Evolutionary conservation across 2,113 vertebrate species (phyloP).

Genomic region (Vidua chalybeata): DNA sequence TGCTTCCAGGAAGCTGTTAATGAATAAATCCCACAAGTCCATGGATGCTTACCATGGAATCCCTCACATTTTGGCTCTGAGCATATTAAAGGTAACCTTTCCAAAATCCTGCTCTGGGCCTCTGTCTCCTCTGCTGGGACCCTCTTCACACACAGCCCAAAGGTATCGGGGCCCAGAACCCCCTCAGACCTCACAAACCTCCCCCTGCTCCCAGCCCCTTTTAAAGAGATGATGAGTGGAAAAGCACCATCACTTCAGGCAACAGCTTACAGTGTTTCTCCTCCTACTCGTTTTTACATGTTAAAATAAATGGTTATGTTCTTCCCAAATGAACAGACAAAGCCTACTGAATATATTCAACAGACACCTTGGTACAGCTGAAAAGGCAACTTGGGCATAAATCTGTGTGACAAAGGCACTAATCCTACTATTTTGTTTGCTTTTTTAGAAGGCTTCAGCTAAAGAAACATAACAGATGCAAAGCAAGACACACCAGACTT

Average conservation of each 20-base stretch:
- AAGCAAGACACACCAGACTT: background rate
- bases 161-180: rapidly evolving
- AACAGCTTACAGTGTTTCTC: background rate
- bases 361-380: background rate
- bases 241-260: background rate
- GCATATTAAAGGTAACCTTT: background rate
- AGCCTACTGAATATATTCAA: background rate
- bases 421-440: background rate
- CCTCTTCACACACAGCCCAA: background rate
- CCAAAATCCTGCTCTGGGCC: background rate
- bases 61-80: background rate
- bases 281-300: background rate
- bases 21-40: background rate
- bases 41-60: background rate
- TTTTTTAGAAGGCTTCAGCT: background rate
- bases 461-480: background rate
- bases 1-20: background rate
- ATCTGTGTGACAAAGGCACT: background rate
- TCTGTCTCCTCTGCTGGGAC: background rate
- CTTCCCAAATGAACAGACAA: background rate
- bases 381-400: background rate
- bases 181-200: background rate
- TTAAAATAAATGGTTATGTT: background rate
- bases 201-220: background rate
- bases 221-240: background rate